Percentiles rank a stretch among this genome's conserved stretches.
phyloP scores from a whole-genome alignment of 2,888 invertebrate species.

The Masnerella sp. region DNA sequence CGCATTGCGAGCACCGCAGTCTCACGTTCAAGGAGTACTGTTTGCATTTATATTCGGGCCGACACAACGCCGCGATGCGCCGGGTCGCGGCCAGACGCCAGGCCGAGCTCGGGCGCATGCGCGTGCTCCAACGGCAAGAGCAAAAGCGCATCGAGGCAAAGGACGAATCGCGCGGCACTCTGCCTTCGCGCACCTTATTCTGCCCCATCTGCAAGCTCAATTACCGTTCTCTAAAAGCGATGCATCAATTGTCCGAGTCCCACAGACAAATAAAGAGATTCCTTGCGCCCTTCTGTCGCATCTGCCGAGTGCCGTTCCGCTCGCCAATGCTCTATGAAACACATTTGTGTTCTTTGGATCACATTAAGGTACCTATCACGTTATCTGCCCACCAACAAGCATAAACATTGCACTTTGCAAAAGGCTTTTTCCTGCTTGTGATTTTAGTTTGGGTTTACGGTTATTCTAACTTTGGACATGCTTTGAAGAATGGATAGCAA shows the following conservation, averaged over 20 bases:
- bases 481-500: too few species aligned
- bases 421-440: too few species aligned
- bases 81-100: slow-evolving; percentile 87
- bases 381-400: too few species aligned
- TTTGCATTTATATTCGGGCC: slow-evolving; percentile 84
- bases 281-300: slow-evolving; percentile 88
- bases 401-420: too few species aligned
- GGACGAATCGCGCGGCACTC: slow-evolving; percentile 81
- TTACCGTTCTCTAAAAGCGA: slow-evolving; percentile 86
- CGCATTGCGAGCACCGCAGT: slow-evolving; percentile 87
- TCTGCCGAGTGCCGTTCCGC: slow-evolving; percentile 87
- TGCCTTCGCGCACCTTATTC: slow-evolving; percentile 83
- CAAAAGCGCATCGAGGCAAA: slow-evolving; percentile 87
- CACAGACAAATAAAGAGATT: slow-evolving; percentile 92
- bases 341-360: slow-evolving; percentile 89
- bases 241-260: slow-evolving; percentile 88
- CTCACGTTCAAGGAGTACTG: slow-evolving; percentile 87
- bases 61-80: slow-evolving; percentile 86
- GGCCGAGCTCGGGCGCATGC: slow-evolving; percentile 86
- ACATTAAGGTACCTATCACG: slow-evolving; percentile 82
- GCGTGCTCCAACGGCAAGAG: slow-evolving; percentile 87
- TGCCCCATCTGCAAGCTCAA: slow-evolving; percentile 87
- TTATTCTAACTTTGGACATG: too few species aligned
- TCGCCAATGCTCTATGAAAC: slow-evolving; percentile 92
- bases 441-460: too few species aligned